A percentile compares a stretch with the other conserved stretches of the same genome.
These are phyloP conservation scores for Tenthredo mesomela DNA, from an alignment of 2,888 invertebrate genomes.

Conservation along the genomic window DNA sequence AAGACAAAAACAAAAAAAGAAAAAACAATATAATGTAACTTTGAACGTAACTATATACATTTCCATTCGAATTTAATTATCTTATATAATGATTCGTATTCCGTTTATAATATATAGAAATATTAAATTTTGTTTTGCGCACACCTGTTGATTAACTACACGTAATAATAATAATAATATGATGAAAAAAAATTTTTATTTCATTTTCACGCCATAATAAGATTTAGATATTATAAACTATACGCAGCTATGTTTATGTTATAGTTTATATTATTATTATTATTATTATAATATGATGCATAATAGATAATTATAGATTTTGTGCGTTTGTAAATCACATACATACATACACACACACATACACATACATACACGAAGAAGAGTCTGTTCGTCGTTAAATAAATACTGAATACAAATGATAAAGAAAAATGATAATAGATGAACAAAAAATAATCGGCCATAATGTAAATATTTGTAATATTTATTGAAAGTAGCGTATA, in stretches of 20 bases:
- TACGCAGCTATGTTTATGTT: neutral
- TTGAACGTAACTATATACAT: neutral
- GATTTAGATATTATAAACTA: slow-evolving; percentile 1
- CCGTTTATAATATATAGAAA: neutral
- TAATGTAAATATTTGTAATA: slow-evolving; percentile 77
- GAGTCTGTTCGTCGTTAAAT: neutral
- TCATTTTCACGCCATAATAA: slow-evolving; percentile 24
- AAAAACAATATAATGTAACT: neutral
- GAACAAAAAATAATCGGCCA: slow-evolving; percentile 44
- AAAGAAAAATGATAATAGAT: slow-evolving; percentile 31
- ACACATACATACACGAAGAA: neutral
- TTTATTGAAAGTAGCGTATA: slow-evolving; percentile 73
- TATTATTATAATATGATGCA: neutral
- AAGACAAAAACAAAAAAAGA: neutral
- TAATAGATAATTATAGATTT: neutral
- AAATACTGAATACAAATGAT: slow-evolving; percentile 1
- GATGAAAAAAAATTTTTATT: neutral
- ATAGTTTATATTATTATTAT: neutral
- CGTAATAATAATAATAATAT: neutral
- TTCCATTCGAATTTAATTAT: slow-evolving; percentile 13
- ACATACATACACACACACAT: too few species aligned
- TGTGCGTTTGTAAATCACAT: neutral
- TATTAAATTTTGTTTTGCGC: neutral
- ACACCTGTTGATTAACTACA: slow-evolving; percentile 41
- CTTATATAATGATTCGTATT: neutral